Conservation (phyloP, 2,888 invertebrate genomes). For the Lasioglossum vierecki region DNA sequence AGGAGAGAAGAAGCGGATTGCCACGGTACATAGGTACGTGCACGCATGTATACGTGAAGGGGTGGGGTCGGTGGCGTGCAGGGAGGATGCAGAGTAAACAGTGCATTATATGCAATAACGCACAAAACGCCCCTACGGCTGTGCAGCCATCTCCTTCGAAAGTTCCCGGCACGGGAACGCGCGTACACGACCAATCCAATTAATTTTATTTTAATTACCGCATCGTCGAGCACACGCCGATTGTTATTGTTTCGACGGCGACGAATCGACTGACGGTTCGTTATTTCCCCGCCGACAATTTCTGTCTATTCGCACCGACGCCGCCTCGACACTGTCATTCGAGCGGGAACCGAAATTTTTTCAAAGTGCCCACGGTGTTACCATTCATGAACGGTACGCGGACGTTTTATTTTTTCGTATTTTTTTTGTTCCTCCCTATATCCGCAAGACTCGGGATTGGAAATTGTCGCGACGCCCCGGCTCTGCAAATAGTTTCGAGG, state of each 20-base stretch:
- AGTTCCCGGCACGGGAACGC: conserved; percentile 62
- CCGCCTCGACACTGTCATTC: conserved; percentile 12
- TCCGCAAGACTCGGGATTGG: not conserved
- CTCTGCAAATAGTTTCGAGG: conserved; percentile 2
- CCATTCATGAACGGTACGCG: conserved; percentile 28
- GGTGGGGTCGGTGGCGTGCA: conserved; percentile 17
- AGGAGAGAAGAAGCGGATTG: conserved; percentile 68
- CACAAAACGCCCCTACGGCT: conserved; percentile 75
- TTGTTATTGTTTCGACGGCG: conserved; percentile 75
- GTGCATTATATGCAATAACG: conserved; percentile 76
- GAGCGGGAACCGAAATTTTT: conserved; percentile 37
- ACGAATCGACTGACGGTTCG: conserved; percentile 68
- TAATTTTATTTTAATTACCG: conserved; percentile 81
- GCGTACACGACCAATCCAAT: conserved; percentile 76
- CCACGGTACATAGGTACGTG: conserved; percentile 8
- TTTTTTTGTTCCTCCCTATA: not conserved
- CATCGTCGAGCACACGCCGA: conserved; percentile 73
- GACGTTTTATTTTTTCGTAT: not conserved
- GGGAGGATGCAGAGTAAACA: conserved; percentile 74
- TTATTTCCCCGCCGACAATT: conserved; percentile 67
- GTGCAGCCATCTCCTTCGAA: conserved; percentile 70
- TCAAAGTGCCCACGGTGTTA: conserved; percentile 8
- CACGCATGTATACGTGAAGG: not conserved
- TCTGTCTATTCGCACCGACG: conserved; percentile 30
- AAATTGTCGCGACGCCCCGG: not conserved